Conservation (phyloP, 2,888 invertebrate species). For the Pimpla rufipes region DNA sequence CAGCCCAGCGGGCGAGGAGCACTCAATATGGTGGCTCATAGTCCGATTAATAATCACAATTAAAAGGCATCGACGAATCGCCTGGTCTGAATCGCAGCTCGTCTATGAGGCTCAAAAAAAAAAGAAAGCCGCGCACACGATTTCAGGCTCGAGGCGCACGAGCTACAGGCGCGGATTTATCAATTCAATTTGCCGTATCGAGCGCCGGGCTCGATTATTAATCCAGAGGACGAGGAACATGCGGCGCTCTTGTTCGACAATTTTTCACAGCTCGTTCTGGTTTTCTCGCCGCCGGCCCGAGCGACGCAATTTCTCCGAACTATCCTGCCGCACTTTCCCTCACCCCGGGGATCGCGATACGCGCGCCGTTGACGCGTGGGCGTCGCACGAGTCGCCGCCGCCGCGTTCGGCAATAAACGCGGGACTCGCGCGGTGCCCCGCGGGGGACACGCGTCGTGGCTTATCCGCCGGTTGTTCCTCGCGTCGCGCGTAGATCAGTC, state of each 20-base stretch:
- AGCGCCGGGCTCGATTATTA: slow-evolving; percentile 58
- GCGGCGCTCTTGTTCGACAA: slow-evolving; percentile 43
- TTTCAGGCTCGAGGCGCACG: slow-evolving; percentile 18
- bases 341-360: not conserved
- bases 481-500: not conserved
- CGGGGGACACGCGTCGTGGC: slow-evolving; percentile 32
- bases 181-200: slow-evolving; percentile 66
- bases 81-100: slow-evolving; percentile 19
- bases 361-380: slow-evolving; percentile 16
- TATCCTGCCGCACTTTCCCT: slow-evolving; percentile 33
- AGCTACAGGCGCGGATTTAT: slow-evolving; percentile 58
- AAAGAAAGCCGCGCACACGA: too few relatives aligned
- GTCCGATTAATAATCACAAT: slow-evolving; percentile 74
- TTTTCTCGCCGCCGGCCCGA: slow-evolving; percentile 23
- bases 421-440: not conserved
- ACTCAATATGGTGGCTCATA: slow-evolving; percentile 33
- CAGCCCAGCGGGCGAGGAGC: not conserved
- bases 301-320: slow-evolving; percentile 53
- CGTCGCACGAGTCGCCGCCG: not conserved
- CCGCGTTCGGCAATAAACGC: not conserved
- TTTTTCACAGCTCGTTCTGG: slow-evolving; percentile 24
- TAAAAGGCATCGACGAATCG: slow-evolving; percentile 71
- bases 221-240: slow-evolving; percentile 44
- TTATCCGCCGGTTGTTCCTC: slow-evolving; percentile 17
- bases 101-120: too few relatives aligned